Evolutionary conservation across 2,888 invertebrate genomes (phyloP).

Genomic region (Incurvaria masculella): DNA sequence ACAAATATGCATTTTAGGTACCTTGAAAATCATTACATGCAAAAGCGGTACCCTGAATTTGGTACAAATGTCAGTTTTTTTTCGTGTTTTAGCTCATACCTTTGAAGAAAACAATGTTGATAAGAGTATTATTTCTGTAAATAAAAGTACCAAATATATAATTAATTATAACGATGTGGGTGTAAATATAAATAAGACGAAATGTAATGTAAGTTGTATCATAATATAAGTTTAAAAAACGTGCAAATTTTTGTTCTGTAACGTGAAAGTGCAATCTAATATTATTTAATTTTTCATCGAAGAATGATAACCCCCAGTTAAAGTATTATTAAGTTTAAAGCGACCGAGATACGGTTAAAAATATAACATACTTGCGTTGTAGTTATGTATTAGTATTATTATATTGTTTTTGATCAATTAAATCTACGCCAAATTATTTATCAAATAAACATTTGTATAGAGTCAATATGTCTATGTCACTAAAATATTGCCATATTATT

Average conservation of each 20-base stretch:
- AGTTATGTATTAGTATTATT: neutral
- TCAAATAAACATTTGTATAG: too few species aligned
- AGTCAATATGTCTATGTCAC: neutral
- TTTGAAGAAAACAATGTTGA: constrained; percentile 17
- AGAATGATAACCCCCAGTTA: constrained; percentile 43
- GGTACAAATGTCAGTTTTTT: constrained; percentile 48
- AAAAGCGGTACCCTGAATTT: constrained; percentile 37
- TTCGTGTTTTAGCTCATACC: constrained; percentile 10
- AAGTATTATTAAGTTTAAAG: constrained; percentile 57
- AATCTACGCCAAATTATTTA: neutral
- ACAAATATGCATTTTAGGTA: too few species aligned
- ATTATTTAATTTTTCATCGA: constrained; percentile 46
- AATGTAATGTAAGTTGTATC: neutral
- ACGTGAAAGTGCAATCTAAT: constrained; percentile 48
- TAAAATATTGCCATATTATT: neutral
- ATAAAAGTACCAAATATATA: constrained; percentile 51
- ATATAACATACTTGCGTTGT: constrained; percentile 29
- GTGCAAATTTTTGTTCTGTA: neutral
- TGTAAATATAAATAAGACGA: constrained; percentile 31
- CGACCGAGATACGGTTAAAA: constrained; percentile 49
- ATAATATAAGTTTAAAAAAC: too few species aligned
- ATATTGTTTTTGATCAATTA: neutral
- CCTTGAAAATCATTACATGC: too few species aligned
- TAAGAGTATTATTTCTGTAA: constrained; percentile 34
- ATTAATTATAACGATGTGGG: constrained; percentile 31